phyloP scores from a whole-genome alignment of 2,113 vertebrate genomes.

The Colius striatus region DNA sequence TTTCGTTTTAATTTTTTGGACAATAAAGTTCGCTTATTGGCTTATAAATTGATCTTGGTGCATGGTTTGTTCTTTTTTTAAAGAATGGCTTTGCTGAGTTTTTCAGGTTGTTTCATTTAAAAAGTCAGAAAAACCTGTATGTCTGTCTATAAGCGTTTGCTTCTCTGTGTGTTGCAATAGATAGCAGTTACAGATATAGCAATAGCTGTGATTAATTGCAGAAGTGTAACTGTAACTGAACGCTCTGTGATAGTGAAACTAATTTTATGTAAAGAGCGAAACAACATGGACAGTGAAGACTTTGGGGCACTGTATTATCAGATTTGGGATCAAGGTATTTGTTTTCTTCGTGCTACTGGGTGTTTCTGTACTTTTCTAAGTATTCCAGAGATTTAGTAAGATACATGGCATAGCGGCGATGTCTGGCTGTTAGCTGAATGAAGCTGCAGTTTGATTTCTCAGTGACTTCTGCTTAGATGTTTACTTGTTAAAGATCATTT shows the following conservation, averaged over 20 bases:
- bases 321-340: not conserved
- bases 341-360: not conserved
- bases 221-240: not conserved
- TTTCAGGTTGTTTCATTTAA: not conserved
- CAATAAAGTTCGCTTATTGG: constrained; percentile 70
- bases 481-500: not conserved
- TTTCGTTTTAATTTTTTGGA: not conserved
- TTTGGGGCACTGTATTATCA: not conserved
- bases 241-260: not conserved
- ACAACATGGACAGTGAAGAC: not conserved
- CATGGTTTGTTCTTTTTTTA: not conserved
- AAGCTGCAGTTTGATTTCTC: not conserved
- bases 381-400: not conserved
- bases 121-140: not conserved
- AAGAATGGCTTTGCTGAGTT: not conserved
- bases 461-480: not conserved
- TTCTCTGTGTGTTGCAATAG: not conserved
- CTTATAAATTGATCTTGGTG: not conserved
- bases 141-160: not conserved
- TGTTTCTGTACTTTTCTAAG: constrained; percentile 24
- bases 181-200: not conserved
- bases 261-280: not conserved
- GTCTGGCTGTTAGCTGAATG: not conserved
- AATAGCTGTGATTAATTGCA: constrained; percentile 17
- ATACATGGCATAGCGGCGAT: not conserved